Conservation (phyloP, 2,888 invertebrate species). For the Neoaliturus tenellus region DNA sequence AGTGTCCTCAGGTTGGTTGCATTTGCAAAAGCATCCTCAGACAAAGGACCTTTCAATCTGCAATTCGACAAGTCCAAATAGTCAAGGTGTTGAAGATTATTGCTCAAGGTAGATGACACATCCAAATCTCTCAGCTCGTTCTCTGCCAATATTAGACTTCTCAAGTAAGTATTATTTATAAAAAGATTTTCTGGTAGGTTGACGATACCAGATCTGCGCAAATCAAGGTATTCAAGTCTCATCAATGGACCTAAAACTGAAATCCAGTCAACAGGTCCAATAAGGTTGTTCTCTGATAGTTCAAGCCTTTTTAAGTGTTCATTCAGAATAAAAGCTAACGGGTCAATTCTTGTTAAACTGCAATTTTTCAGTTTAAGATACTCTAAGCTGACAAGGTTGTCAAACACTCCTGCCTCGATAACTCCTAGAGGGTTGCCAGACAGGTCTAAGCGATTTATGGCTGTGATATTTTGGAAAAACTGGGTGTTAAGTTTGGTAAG, state of each 20-base stretch:
- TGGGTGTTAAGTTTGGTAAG: slow-evolving; percentile 77
- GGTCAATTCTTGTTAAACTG: slow-evolving; percentile 77
- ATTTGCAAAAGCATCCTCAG: slow-evolving; percentile 82
- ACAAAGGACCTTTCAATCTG: slow-evolving; percentile 79
- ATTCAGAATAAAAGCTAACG: slow-evolving; percentile 76
- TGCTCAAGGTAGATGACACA: slow-evolving; percentile 79
- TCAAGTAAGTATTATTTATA: slow-evolving; percentile 79
- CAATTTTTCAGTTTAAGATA: slow-evolving; percentile 80
- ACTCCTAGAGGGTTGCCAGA: slow-evolving; percentile 80
- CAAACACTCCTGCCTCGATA: slow-evolving; percentile 78
- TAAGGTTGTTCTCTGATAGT: slow-evolving; percentile 77
- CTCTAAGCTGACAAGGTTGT: slow-evolving; percentile 80
- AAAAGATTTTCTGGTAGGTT: slow-evolving; percentile 80
- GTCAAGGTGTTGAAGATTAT: slow-evolving; percentile 79
- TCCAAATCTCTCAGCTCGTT: slow-evolving; percentile 81
- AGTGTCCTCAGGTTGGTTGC: slow-evolving; percentile 80
- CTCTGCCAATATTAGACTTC: slow-evolving; percentile 79
- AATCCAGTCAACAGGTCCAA: slow-evolving; percentile 76
- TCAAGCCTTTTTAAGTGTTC: slow-evolving; percentile 80
- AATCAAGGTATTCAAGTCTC: slow-evolving; percentile 79
- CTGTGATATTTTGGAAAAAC: slow-evolving; percentile 81
- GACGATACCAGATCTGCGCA: slow-evolving; percentile 78
- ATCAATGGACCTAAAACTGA: slow-evolving; percentile 77
- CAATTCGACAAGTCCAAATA: slow-evolving; percentile 82
- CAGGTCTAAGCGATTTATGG: slow-evolving; percentile 81